A percentile compares a stretch with the other conserved stretches of the same genome.
These are phyloP conservation scores for Megalops atlanticus DNA, from an alignment of 2,113 vertebrate genomes.

Conservation along the genomic window DNA sequence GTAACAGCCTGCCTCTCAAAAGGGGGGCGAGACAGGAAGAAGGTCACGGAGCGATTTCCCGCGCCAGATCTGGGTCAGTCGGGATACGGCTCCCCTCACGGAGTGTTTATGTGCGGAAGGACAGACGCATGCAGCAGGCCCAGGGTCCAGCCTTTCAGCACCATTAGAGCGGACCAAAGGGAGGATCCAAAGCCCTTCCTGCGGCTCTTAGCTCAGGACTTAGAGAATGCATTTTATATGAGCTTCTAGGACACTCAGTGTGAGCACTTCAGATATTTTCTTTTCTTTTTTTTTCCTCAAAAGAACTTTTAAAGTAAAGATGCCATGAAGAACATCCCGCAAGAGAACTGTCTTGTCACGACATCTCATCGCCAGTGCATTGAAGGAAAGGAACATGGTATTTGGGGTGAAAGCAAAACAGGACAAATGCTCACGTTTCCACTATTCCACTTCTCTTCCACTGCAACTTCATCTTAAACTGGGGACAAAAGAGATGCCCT, in stretches of 20 bases:
- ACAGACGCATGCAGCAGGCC: background rate
- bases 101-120: background rate
- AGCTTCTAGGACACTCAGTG: background rate
- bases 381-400: too few species aligned
- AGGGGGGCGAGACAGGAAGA: background rate
- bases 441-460: too few species aligned
- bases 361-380: background rate
- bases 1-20: slow-evolving; percentile 5
- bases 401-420: too few species aligned
- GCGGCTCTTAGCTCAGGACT: background rate
- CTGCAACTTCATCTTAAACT: too few species aligned
- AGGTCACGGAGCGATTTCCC: background rate
- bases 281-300: background rate
- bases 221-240: slow-evolving; percentile 9
- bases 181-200: background rate
- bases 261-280: background rate
- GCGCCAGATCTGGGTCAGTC: background rate
- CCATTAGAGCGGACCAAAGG: slow-evolving; percentile 1
- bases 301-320: background rate
- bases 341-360: background rate
- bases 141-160: background rate
- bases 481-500: too few species aligned
- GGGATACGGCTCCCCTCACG: background rate
- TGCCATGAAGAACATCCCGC: background rate
- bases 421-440: too few species aligned